Conservation (phyloP, 2,888 invertebrate genomes). For the Caenorhabditis sp. region DNA sequence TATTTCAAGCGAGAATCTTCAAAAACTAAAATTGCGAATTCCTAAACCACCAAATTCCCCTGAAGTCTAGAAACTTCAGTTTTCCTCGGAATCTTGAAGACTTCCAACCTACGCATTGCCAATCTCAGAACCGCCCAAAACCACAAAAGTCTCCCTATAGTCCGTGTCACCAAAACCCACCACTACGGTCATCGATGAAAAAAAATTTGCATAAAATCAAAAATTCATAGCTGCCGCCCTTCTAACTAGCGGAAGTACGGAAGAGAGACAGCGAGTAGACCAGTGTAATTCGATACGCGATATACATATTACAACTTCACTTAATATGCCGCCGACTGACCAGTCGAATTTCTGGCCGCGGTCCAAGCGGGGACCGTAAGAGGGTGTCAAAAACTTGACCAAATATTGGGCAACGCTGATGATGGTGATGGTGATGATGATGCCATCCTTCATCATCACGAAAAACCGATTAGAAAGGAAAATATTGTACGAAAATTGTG, state of each 20-base stretch:
- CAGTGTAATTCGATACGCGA: conserved; percentile 3
- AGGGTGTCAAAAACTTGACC: conserved; percentile 33
- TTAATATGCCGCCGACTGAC: neutral
- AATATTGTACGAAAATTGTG: neutral
- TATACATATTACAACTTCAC: neutral
- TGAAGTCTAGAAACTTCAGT: too few relatives aligned
- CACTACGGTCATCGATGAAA: neutral
- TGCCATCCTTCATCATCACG: neutral
- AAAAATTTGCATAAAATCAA: conserved; percentile 68
- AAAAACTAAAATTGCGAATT: neutral
- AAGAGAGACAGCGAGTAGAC: neutral
- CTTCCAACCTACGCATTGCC: neutral
- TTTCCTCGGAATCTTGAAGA: conserved; percentile 2
- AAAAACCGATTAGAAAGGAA: neutral
- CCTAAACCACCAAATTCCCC: conserved; percentile 14
- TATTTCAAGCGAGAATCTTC: too few relatives aligned
- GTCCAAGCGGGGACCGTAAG: too few relatives aligned
- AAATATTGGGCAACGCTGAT: conserved; percentile 21
- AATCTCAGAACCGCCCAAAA: too few relatives aligned
- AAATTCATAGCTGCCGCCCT: conserved; percentile 43
- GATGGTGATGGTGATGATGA: neutral
- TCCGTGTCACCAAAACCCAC: neutral
- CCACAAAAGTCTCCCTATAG: neutral
- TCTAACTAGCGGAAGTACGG: conserved; percentile 15
- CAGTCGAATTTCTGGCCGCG: neutral